Evolutionary conservation across 1,140 invertebrate species (phyloP).

Genomic region (Dreissena rostriformis): DNA sequence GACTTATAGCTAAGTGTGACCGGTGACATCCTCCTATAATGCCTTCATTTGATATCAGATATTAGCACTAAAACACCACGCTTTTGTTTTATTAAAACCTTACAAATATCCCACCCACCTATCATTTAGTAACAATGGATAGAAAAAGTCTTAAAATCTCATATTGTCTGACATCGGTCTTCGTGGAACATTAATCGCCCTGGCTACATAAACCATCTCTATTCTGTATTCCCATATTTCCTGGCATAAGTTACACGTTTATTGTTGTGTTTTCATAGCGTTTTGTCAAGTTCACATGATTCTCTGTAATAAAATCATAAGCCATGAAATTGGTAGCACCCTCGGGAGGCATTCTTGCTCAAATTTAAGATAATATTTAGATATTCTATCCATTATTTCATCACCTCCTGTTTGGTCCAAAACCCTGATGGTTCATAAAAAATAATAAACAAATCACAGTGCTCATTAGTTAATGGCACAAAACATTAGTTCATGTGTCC

Average conservation of each 20-base stretch:
- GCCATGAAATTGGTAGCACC: slow-evolving; percentile 32
- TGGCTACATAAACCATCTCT: background rate
- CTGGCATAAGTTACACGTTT: slow-evolving; percentile 30
- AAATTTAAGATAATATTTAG: slow-evolving; percentile 56
- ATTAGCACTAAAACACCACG: no score
- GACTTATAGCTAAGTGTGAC: no score
- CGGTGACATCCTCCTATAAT: no score
- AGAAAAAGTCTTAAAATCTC: no score
- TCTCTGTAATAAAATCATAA: slow-evolving; percentile 57
- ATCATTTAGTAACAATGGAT: no score
- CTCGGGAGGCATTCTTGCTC: slow-evolving; percentile 36
- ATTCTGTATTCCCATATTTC: slow-evolving; percentile 36
- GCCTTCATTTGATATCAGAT: no score
- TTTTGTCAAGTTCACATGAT: slow-evolving; percentile 27
- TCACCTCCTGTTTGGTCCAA: slow-evolving; percentile 51
- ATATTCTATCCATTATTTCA: slow-evolving; percentile 55
- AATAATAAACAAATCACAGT: slow-evolving; percentile 2
- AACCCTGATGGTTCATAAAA: slow-evolving; percentile 33
- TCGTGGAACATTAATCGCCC: no score
- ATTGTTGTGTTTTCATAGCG: slow-evolving; percentile 35
- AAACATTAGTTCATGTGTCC: slow-evolving; percentile 3
- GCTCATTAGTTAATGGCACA: slow-evolving; percentile 1
- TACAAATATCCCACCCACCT: no score
- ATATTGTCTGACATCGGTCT: no score
- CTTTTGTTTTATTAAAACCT: no score